Base-by-base conservation (phyloP, 2,113 vertebrate genomes). In the Lethenteron camtschaticum region DNA sequence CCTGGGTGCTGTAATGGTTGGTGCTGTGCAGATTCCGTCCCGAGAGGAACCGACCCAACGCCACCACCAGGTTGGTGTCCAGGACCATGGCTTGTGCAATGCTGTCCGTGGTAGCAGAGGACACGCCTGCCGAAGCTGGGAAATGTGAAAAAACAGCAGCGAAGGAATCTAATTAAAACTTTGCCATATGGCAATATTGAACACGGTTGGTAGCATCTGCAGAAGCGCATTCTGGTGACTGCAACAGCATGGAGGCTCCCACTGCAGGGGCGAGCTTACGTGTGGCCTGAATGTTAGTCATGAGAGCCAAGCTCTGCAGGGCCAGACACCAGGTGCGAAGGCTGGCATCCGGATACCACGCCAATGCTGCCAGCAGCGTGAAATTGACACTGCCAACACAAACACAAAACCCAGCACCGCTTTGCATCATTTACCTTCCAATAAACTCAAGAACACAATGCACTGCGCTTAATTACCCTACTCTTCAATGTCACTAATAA, bases 261-360 rank as follows among this genome's bases (percentile, higher is more conserved):
- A 69, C 20, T 55, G 70, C 70, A 13, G 59, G 57, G 1, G 68
- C 70, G 56, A 72, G 87, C 91, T 91, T 80, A 99, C 91, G 75
- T 68, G 82, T 85, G 76, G 83, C 76, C 56, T 87, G 84, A 90
- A 99, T 96, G 80, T 99, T 99, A 72, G 90, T 99, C 94, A 99
- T 99, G 69, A 99, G 87, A 1, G 94, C 90, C 73, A 99, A 83
- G 74, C 88, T 96, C 79, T 95, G 94, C 77, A 99, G 85, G 75
- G 96, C 92, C 81, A 99, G 84, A 77, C 94, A 99, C 94, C 94
- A 99, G 0, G 89, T 95, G 75, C 89, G 84, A 16, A 99, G 81
- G 70, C 90, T 86, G 58, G 90, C 90, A 76, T 91, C 96, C 70
- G 92, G 92, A 79, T 96, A 89, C 94, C 94, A 99, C 0, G 94